phyloP scores from a whole-genome alignment of 2,113 vertebrate genomes.

The Psilopsiagon aymara region DNA sequence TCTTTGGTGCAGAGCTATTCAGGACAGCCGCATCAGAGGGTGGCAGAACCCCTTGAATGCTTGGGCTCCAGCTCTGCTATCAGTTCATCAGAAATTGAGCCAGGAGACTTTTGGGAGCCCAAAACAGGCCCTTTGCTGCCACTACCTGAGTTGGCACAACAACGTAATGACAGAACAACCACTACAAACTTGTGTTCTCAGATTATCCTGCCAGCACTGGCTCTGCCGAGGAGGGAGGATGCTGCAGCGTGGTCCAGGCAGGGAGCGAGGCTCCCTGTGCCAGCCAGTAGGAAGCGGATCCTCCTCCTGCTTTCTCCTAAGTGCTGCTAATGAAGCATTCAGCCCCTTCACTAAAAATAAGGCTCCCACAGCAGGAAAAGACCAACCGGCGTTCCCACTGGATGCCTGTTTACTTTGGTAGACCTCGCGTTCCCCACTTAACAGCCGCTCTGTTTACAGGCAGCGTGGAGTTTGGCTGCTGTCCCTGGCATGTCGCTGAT shows the following conservation, averaged over 20 bases:
- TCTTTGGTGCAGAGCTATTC: background rate
- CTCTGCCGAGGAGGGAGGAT: background rate
- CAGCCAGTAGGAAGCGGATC: fast-evolving
- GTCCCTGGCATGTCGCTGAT: constrained; percentile 18
- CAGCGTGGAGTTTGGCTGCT: constrained; percentile 1
- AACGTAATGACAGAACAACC: background rate
- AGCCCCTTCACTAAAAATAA: background rate
- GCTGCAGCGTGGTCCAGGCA: background rate
- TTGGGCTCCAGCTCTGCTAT: background rate
- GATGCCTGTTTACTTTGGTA: background rate
- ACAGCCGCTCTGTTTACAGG: background rate
- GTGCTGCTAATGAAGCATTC: background rate
- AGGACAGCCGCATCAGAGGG: background rate
- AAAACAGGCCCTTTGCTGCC: background rate
- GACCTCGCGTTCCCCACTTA: background rate
- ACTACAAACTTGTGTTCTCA: background rate
- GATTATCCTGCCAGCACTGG: background rate
- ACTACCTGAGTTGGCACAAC: background rate
- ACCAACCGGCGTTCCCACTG: background rate
- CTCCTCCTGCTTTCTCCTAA: background rate
- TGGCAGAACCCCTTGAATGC: too few species aligned
- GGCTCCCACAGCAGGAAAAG: background rate
- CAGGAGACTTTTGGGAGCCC: background rate
- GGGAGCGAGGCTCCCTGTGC: background rate
- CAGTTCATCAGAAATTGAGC: background rate